Base-by-base conservation (phyloP, 2,888 invertebrate genomes). In the Campoplex nolae region DNA sequence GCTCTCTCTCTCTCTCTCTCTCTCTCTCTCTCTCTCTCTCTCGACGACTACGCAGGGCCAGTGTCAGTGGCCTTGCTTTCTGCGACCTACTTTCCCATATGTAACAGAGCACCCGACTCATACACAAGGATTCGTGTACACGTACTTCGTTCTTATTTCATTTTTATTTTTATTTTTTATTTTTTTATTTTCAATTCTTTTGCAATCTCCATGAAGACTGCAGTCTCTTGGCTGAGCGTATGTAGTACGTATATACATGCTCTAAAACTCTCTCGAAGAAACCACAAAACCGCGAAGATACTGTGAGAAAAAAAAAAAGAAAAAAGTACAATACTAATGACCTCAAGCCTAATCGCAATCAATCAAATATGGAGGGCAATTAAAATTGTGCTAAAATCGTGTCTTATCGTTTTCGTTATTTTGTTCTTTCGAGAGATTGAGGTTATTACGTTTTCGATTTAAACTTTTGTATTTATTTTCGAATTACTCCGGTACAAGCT, bases 51-150 rank as follows among this genome's bases (percentile, higher is more conserved):
- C 84, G 68, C 82, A 56, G 84, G 90, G 90, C 90, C 92, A 93
- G 94, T 93, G 94, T 94, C 93, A 94, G 93, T 94, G 94, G 94
- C 94, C 94, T 94, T 94, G 93, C 94, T 94, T 94, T 94, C 94
- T 94, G 94, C 93, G 94, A 94, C 94, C 94, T 90, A 94, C 94
- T 94, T 94, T 93, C 93, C 90, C 92, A 87, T 86, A 87, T 82
- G 87, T 87, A 87, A 84, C 87, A 84, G 87, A 87, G 84, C 84
- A 84, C 84, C 79, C 84, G 81, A 80, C 77, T 73, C 83, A 71
- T 58, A 58, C 77, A 76, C 75, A 76, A 42, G 35, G 48, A 70
- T 70, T 75, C 45, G 74, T 82, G 28, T 67, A 74, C 56, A 68
- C 67, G 51, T 48, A 42, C 16, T 78, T 68, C 48, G 8, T 73